These are phyloP conservation scores for Buphagus erythrorhynchus DNA, from an alignment of 2,797 vertebrate species.

Conservation along the genomic window DNA sequence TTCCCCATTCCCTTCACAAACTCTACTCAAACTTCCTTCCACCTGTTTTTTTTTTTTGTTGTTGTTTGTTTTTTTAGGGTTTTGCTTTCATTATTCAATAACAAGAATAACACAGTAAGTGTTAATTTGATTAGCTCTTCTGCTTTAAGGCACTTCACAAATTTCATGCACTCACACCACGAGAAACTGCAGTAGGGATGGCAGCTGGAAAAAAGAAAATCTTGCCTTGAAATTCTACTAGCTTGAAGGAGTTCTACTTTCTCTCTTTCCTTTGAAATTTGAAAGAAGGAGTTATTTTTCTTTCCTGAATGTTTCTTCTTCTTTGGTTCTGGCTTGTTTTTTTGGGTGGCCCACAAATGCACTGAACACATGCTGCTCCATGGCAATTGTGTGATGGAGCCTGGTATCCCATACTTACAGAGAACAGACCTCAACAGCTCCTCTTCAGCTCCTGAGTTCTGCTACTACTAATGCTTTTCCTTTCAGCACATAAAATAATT, in stretches of 20 bases:
- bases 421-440: background rate
- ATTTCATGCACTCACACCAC: background rate
- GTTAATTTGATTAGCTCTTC: background rate
- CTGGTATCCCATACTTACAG: rapidly evolving
- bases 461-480: background rate
- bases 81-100: background rate
- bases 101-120: background rate
- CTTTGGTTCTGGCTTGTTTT: background rate
- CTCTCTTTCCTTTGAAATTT: background rate
- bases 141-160: background rate
- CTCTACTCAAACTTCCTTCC: background rate
- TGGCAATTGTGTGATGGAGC: rapidly evolving
- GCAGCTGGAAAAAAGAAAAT: background rate
- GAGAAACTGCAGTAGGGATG: background rate
- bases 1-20: background rate
- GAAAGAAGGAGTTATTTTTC: background rate
- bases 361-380: rapidly evolving
- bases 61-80: background rate
- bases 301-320: background rate
- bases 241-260: background rate
- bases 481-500: background rate
- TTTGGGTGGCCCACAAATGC: background rate
- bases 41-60: background rate
- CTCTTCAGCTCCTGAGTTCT: background rate
- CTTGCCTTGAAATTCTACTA: background rate